Evolutionary conservation across 2,888 invertebrate species (phyloP).

Genomic region (Cerceris rybyensis): DNA sequence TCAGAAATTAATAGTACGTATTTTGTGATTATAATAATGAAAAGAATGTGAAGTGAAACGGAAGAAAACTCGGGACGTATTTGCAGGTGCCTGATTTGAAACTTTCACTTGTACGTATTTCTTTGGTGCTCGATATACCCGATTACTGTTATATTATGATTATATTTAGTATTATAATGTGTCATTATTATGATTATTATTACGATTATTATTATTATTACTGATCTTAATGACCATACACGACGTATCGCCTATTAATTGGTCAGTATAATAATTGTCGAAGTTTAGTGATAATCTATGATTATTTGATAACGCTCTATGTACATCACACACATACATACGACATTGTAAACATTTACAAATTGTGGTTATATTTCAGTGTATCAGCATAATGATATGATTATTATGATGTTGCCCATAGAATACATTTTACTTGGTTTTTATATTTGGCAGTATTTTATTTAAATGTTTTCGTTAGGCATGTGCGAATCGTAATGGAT

Average conservation of each 20-base stretch:
- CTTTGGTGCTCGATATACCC: constrained; percentile 80
- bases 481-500: constrained; percentile 13
- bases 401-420: constrained; percentile 81
- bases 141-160: constrained; percentile 71
- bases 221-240: constrained; percentile 74
- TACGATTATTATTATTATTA: constrained; percentile 62
- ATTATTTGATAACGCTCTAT: constrained; percentile 75
- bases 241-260: constrained; percentile 75
- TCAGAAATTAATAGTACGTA: too few species aligned
- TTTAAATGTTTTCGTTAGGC: constrained; percentile 57
- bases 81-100: constrained; percentile 35
- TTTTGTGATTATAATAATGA: too few species aligned
- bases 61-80: background rate
- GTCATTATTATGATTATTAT: background rate
- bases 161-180: constrained; percentile 43
- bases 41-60: too few species aligned
- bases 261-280: constrained; percentile 75
- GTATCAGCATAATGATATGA: constrained; percentile 81
- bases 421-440: constrained; percentile 82
- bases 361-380: constrained; percentile 80
- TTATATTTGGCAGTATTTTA: constrained; percentile 77
- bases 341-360: constrained; percentile 72
- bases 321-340: constrained; percentile 74
- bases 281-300: constrained; percentile 75
- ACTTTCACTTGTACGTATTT: constrained; percentile 68